Evolutionary conservation across 2,888 invertebrate species (phyloP), one percentile per base, ranked within the genome.

Genomic region (Eurois occulta): DNA sequence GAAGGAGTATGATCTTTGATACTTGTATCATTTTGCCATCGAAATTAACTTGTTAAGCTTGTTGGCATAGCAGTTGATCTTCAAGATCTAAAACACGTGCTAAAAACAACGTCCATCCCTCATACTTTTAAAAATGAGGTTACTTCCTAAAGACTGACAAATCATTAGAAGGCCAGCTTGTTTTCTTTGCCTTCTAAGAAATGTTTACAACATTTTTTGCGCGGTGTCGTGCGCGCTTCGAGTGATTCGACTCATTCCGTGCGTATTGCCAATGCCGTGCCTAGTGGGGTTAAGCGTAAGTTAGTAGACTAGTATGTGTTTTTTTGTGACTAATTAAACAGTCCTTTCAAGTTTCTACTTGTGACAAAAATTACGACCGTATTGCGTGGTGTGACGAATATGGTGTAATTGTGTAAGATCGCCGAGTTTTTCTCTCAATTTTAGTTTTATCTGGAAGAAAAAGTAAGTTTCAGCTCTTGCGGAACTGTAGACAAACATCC

Each of bases 121-220:
- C 32, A 41, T 28, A 24, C 18, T 46, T 16, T 38, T 32, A 16
- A 38, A 32, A 73, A 65, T 41, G 18, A 55, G 43, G 43, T 73
- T n/a, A 52, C 46, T 55, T 35, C 43, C 75, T 41, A 55, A 80
- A 48, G 46, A 58, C 62, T 43, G 62, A n/a, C 58, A 52, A 83
- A 78, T 68, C 58, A 73, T 83, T 69, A 65, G 81, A 79, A 81
- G 48, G 81, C 64, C 38, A 73, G 32, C 41, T 32, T 46, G 65
- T 68, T 77, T 77, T 78, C 41, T 41, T 41, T 41, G 41, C 55
- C 41, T 72, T 81, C 62, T 64, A 13, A 72, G 48, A 81, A 81
- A 83, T 83, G 78, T 72, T 81, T 78, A 72, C 77, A 66, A 60
- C 18, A 52, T 72, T 83, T 83, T 83, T 81, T 81, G 72, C 72